These are phyloP conservation scores for Nasonia longicornis DNA, from an alignment of 1,140 invertebrate genomes.

Conservation along the genomic window DNA sequence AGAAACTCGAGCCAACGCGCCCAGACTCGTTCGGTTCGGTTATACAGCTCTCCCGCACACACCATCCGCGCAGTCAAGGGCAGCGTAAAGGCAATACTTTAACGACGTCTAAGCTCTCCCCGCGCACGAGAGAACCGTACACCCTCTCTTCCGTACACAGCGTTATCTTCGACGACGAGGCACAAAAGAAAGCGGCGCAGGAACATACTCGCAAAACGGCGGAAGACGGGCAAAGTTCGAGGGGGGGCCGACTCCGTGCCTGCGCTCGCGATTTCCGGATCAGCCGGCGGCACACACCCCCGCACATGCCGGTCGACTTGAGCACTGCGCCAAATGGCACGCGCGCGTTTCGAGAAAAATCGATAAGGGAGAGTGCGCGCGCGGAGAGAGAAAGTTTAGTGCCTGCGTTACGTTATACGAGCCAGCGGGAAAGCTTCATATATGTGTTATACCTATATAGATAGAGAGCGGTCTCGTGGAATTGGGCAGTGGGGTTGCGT, in stretches of 20 bases:
- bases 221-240: neutral
- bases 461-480: neutral
- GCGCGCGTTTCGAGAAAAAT: neutral
- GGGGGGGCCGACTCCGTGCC: constrained; percentile 33
- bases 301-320: constrained; percentile 21
- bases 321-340: constrained; percentile 32
- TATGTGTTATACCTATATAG: neutral
- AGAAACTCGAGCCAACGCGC: neutral
- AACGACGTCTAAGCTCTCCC: constrained; percentile 3
- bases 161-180: neutral
- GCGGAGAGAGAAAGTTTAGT: neutral
- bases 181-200: neutral
- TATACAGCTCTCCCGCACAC: no score
- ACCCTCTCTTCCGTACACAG: neutral
- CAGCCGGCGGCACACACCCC: constrained; percentile 4
- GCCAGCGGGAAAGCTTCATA: neutral
- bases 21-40: neutral
- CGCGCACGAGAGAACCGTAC: neutral
- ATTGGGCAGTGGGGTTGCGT: constrained; percentile 26
- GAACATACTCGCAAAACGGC: neutral
- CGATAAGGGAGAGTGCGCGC: neutral
- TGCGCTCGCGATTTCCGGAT: constrained; percentile 47
- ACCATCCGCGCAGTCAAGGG: neutral
- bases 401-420: neutral
- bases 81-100: constrained; percentile 16